phyloP scores from a whole-genome alignment of 2,888 invertebrate genomes.

The Epirrhoe alternata region DNA sequence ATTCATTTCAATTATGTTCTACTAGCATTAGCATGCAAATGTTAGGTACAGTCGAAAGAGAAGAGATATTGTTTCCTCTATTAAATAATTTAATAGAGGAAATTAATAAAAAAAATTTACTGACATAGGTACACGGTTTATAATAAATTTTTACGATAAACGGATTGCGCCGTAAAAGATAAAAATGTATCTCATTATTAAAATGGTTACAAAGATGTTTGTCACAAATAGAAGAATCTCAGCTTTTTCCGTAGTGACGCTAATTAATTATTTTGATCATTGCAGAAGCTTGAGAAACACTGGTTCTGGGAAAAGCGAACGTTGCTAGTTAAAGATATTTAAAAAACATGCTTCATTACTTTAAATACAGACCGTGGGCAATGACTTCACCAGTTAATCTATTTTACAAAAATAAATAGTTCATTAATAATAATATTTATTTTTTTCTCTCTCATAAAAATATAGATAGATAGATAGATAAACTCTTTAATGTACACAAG shows the following conservation, averaged over 20 bases:
- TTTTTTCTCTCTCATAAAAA: no score
- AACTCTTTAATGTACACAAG: no score
- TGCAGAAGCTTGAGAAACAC: conserved; percentile 5
- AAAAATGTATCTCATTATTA: not conserved
- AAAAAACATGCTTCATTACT: not conserved
- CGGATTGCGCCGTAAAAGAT: not conserved
- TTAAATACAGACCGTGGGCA: not conserved
- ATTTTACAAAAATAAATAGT: not conserved
- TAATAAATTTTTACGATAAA: not conserved
- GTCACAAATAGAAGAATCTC: conserved; percentile 4
- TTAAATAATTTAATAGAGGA: not conserved
- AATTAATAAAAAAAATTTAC: not conserved
- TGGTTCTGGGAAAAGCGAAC: not conserved
- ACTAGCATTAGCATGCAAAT: no score
- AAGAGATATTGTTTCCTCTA: no score
- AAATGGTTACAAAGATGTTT: conserved; percentile 7
- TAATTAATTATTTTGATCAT: conserved; percentile 23
- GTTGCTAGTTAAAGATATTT: conserved; percentile 6
- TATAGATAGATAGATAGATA: no score
- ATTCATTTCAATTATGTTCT: no score
- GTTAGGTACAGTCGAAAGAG: no score
- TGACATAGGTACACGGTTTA: not conserved
- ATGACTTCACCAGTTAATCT: not conserved
- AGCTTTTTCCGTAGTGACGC: conserved; percentile 1
- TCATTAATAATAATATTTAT: no score